Conservation (phyloP, 2,797 vertebrate species). For the Ceryle rudis region DNA sequence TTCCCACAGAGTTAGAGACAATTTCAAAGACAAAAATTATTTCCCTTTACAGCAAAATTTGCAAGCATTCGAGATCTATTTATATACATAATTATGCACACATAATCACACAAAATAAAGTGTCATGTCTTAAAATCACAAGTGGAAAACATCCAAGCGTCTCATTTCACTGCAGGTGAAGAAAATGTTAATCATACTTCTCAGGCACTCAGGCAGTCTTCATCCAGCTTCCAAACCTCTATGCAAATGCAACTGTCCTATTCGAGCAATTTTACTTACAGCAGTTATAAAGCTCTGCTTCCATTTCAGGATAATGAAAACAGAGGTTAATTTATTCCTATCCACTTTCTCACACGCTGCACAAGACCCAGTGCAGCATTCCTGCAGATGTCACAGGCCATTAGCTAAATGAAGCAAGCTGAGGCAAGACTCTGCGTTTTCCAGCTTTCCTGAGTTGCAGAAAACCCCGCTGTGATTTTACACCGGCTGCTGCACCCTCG, state of each 20-base stretch:
- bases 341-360: not conserved
- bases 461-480: not conserved
- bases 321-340: not conserved
- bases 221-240: not conserved
- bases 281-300: not conserved
- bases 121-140: not conserved
- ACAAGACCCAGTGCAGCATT: not conserved
- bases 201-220: not conserved
- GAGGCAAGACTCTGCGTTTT: not conserved
- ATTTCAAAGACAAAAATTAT: not conserved
- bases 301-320: not conserved
- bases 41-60: not conserved
- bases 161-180: conserved; percentile 18
- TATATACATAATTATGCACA: not conserved
- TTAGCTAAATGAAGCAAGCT: not conserved
- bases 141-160: not conserved
- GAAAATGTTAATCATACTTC: not conserved
- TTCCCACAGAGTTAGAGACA: not conserved
- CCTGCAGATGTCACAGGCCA: not conserved
- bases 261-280: not conserved
- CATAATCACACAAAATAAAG: conserved; percentile 16
- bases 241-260: not conserved
- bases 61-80: not conserved
- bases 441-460: not conserved
- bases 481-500: not conserved